Evolutionary conservation across 2,797 vertebrate species (phyloP).

Genomic region (Rhinatrema bivittatum): DNA sequence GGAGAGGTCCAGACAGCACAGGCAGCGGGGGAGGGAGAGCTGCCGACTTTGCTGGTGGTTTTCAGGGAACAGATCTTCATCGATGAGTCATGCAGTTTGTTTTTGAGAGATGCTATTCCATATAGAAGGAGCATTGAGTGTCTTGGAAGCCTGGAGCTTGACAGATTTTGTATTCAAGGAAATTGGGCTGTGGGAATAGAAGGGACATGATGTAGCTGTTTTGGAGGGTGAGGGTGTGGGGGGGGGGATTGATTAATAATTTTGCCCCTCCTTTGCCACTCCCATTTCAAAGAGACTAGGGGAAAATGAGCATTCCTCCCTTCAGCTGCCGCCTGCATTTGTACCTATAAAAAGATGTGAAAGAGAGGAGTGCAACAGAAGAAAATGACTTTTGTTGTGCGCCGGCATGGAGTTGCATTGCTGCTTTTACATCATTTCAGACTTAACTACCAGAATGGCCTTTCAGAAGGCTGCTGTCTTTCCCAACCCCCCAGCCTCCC

Average conservation of each 20-base stretch:
- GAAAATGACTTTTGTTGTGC: no score
- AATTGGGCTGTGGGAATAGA: background rate
- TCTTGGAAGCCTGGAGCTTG: no score
- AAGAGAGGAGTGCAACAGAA: constrained; percentile 7
- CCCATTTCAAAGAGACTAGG: background rate
- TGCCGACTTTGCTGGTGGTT: no score
- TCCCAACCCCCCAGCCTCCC: background rate
- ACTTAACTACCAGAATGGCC: constrained; percentile 4
- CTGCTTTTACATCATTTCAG: constrained; percentile 2
- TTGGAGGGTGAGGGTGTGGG: no score
- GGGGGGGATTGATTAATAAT: no score
- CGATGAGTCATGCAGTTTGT: no score
- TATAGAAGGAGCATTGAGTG: background rate
- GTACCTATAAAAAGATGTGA: background rate
- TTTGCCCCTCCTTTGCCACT: constrained; percentile 22
- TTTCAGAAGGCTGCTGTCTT: background rate
- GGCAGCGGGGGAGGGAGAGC: background rate
- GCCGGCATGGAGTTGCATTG: no score
- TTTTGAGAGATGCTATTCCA: background rate
- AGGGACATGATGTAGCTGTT: no score
- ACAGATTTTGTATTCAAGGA: no score
- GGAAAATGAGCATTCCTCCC: constrained; percentile 10
- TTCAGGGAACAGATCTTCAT: background rate
- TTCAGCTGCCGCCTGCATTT: constrained; percentile 35
- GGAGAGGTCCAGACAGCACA: background rate